Conservation (phyloP, 2,888 invertebrate genomes). For the Amiota communis region DNA sequence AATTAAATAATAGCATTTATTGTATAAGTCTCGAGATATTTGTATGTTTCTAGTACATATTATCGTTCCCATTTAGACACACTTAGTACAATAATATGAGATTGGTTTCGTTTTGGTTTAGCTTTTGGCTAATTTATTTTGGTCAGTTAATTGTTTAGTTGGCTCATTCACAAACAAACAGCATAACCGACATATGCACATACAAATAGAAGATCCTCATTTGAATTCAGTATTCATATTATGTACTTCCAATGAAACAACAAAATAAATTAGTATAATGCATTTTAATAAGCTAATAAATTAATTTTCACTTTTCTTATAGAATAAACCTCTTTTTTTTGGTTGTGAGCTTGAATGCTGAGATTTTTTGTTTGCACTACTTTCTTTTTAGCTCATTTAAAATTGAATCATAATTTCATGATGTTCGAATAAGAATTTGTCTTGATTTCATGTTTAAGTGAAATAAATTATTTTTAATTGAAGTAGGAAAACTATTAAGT, state of each 20-base stretch:
- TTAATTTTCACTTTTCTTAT: neutral
- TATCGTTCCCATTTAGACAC: neutral
- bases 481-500: no score
- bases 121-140: neutral
- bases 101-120: slow-evolving; percentile 9
- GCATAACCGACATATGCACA: neutral
- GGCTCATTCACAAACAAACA: neutral
- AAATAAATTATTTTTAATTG: no score
- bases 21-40: slow-evolving; percentile 44
- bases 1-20: slow-evolving; percentile 62
- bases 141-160: neutral
- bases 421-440: neutral
- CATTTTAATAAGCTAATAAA: slow-evolving; percentile 42
- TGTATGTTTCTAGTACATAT: neutral
- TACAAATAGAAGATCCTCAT: neutral
- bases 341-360: neutral
- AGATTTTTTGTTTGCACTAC: neutral
- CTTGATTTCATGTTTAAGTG: no score
- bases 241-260: slow-evolving; percentile 10
- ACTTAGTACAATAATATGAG: neutral
- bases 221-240: neutral
- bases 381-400: neutral
- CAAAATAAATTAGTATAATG: slow-evolving; percentile 58
- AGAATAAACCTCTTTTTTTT: neutral
- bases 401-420: neutral